Evolutionary conservation across 1,140 invertebrate species (phyloP).

Genomic region (Sarcophaga bullata): DNA sequence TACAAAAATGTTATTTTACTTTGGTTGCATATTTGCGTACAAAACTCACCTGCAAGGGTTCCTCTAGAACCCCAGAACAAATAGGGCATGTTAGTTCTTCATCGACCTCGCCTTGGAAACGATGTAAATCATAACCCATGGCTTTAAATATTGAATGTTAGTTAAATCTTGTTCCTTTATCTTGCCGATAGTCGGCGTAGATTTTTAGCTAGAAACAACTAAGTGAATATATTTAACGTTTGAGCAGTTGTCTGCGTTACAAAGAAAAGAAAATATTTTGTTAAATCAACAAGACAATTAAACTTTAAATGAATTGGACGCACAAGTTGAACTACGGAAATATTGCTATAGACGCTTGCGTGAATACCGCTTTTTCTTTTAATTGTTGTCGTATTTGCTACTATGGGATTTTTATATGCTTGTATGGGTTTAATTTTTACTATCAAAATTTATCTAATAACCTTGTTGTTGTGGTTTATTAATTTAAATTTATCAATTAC

Average conservation of each 20-base stretch:
- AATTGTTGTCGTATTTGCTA: neutral
- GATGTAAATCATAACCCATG: constrained; percentile 83
- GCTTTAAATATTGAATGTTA: neutral
- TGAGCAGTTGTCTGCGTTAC: neutral
- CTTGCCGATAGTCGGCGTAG: neutral
- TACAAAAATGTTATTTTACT: neutral
- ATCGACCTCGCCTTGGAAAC: constrained; percentile 84
- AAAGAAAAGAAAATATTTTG: neutral
- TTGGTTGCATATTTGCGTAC: neutral
- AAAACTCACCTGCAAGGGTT: constrained; percentile 76
- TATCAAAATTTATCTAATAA: constrained; percentile 12
- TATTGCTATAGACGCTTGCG: constrained; percentile 16
- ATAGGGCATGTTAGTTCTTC: constrained; percentile 86
- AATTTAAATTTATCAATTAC: neutral
- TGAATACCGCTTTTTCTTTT: neutral
- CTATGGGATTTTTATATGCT: neutral
- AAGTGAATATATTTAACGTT: neutral
- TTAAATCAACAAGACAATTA: neutral
- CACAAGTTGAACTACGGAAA: neutral
- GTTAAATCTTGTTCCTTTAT: neutral
- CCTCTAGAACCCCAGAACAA: constrained; percentile 82
- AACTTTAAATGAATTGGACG: constrained; percentile 6
- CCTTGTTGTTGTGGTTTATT: neutral
- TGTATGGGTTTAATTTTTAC: constrained; percentile 21
- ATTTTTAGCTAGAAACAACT: neutral